Evolutionary conservation across 1,140 invertebrate genomes (phyloP), one percentile per base, ranked within the genome.

Genomic region (Bathynomus jamesi): DNA sequence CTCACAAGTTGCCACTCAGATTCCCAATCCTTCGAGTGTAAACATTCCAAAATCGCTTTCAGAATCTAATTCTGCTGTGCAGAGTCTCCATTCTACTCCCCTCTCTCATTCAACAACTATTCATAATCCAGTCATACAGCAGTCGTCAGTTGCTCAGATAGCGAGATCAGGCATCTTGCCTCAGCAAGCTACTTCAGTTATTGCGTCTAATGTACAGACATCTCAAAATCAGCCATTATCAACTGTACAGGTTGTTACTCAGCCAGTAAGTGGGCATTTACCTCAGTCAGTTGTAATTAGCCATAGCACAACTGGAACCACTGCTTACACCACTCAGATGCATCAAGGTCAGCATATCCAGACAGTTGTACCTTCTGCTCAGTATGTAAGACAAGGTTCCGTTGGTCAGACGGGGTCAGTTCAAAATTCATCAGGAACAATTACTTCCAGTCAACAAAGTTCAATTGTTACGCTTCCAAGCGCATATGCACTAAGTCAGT

Each of bases 21-120:
- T 78, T 40, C 73, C 67, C 13, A 72, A 64, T 65, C 73, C 64
- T 31, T 73, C 67, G 64, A 78, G 79, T 17, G 69, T 75, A 11
- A 64, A 68, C 27, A 53, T 75, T 25, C 67, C 73, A 30, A 53
- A 53, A 5, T 53, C 40, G 21, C 21, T 53, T 17, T 53, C 40
- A 17, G 40, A 53, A 53, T 53, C 40, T 17, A 53, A 21, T 53
- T 53, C 40, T 21, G 1, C 40, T 53, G 13, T 53, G 13, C 5
- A 17, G 13, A 53, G 40, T 21, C 13, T 53, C 21, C 40, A 53
- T 17, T 5, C 40, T 17, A 53, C 13, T 40, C 32, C 32, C 17
- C 7, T 8, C 21, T n/a, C n/a, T n/a, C n/a, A n/a, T n/a, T n/a
- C n/a, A n/a, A n/a, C n/a, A n/a, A n/a, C n/a, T n/a, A n/a, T n/a